Conservation (phyloP, 2,797 vertebrate species). For the Rhinatrema bivittatum region DNA sequence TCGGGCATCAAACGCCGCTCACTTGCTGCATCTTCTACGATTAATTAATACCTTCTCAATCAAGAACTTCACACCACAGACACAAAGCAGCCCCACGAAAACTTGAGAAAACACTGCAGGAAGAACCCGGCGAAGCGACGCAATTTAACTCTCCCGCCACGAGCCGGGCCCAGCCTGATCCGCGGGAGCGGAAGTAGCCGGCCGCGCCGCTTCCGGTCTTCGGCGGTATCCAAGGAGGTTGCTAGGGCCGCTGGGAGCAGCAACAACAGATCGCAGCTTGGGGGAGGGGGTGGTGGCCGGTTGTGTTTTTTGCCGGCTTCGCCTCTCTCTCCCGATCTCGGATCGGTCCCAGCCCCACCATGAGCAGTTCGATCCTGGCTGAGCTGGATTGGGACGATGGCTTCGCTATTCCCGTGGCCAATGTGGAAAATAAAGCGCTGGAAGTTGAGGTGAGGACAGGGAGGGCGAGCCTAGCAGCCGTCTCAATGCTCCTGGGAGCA, state of each 20-base stretch:
- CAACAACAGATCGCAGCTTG: rapidly evolving
- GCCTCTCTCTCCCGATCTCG: background rate
- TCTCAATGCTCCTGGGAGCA: background rate
- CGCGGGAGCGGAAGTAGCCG: slow-evolving; percentile 7
- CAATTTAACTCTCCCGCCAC: too few species aligned
- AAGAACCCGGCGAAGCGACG: too few species aligned
- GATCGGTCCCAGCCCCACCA: too few species aligned
- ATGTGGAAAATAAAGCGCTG: slow-evolving; percentile 68
- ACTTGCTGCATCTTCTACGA: too few species aligned
- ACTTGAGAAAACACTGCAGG: too few species aligned
- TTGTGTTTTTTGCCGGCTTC: too few species aligned
- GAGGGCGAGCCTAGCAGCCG: background rate
- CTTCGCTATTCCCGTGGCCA: slow-evolving; percentile 73
- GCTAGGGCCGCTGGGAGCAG: slow-evolving; percentile 24
- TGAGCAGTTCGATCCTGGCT: slow-evolving; percentile 53
- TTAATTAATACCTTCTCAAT: too few species aligned
- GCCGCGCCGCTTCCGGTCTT: slow-evolving; percentile 11
- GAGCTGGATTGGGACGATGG: slow-evolving; percentile 71
- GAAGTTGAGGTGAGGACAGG: slow-evolving; percentile 65
- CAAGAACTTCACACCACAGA: too few species aligned
- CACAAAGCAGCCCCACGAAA: too few species aligned
- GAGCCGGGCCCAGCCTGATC: too few species aligned
- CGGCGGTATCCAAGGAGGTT: slow-evolving; percentile 34
- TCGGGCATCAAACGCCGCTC: too few species aligned
- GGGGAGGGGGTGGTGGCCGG: too few species aligned